Evolutionary conservation across 2,797 vertebrate genomes (phyloP).

Genomic region (Lophotriccus pileatus): DNA sequence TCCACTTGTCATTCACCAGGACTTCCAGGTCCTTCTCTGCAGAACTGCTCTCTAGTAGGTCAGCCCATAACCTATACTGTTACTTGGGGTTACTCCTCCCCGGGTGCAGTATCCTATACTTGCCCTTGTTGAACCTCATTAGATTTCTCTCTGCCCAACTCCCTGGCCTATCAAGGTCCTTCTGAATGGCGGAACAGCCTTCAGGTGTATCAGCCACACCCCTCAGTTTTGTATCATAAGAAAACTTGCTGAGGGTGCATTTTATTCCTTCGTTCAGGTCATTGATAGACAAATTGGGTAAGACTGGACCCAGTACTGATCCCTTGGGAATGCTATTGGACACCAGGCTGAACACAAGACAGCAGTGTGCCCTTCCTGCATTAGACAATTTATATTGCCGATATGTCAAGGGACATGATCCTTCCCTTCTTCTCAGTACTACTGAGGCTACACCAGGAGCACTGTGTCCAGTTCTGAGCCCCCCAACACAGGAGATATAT

Average conservation of each 20-base stretch:
- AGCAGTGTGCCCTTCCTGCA: not conserved
- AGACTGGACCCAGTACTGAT: not conserved
- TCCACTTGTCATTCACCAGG: not conserved
- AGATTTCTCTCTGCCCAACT: not conserved
- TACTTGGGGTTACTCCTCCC: not conserved
- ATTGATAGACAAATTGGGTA: not conserved
- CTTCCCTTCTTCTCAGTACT: not conserved
- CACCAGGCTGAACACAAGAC: not conserved
- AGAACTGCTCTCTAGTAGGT: not conserved
- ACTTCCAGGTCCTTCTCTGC: not conserved
- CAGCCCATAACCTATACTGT: not conserved
- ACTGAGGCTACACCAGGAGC: not conserved
- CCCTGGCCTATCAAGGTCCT: too few species aligned
- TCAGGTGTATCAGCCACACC: not conserved
- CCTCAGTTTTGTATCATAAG: not conserved
- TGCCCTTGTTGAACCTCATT: not conserved
- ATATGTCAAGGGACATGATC: not conserved
- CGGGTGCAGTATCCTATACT: not conserved
- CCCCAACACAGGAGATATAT: not conserved
- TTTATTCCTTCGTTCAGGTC: not conserved
- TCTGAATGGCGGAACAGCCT: not conserved
- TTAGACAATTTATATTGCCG: not conserved
- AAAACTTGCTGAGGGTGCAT: not conserved
- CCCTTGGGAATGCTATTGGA: not conserved
- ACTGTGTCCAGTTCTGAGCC: not conserved